A percentile compares a stretch with the other conserved stretches of the same genome.
These are phyloP conservation scores for Anarrhichthys ocellatus DNA, from an alignment of 2,113 vertebrate genomes.

Conservation along the genomic window DNA sequence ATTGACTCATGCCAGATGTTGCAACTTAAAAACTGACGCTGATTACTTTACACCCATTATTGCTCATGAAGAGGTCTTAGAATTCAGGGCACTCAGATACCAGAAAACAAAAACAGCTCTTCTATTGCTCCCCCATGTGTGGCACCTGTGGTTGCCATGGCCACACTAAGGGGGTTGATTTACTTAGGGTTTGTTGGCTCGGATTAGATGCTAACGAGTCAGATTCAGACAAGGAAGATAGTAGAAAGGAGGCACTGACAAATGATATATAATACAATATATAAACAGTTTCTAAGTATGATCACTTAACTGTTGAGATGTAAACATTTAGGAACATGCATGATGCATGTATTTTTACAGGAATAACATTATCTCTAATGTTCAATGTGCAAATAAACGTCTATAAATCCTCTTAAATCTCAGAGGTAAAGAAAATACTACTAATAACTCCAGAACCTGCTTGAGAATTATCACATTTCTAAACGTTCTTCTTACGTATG, in stretches of 20 bases:
- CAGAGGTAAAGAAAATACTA: background rate
- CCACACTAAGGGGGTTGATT: background rate
- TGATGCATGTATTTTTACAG: background rate
- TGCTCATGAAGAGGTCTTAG: background rate
- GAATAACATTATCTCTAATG: background rate
- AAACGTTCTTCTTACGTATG: background rate
- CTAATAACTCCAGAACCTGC: background rate
- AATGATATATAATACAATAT: too few species aligned
- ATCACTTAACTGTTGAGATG: background rate
- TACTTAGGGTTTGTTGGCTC: background rate
- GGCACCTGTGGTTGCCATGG: conserved; percentile 29
- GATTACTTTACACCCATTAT: background rate
- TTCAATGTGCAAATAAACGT: background rate
- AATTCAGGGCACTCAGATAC: conserved; percentile 5
- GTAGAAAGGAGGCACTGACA: background rate
- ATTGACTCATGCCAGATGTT: conserved; percentile 30
- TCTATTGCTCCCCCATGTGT: background rate
- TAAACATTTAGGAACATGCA: background rate
- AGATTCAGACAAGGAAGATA: background rate
- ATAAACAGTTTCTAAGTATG: background rate
- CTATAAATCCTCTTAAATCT: background rate
- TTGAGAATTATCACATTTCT: background rate
- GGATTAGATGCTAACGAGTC: conserved; percentile 17
- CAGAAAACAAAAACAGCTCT: background rate
- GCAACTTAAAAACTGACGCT: background rate